Percentiles rank a stretch among this genome's conserved stretches.
Conservation (phyloP, 2,888 invertebrate species). For the Aspidiotus rigidus region DNA sequence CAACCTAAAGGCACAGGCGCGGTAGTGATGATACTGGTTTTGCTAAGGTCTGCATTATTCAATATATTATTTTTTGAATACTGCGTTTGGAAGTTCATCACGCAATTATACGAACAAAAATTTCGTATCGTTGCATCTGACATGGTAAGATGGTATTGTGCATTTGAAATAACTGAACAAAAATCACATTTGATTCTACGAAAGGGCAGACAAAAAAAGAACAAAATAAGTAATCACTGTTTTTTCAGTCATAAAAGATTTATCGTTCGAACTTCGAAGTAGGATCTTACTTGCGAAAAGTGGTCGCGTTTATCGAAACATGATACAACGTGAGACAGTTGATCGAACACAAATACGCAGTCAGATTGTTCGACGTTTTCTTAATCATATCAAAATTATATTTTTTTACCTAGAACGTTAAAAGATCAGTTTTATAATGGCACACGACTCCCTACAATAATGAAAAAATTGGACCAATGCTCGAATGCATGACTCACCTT, state of each 20-base stretch:
- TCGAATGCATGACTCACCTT: conserved; percentile 46
- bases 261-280: conserved; percentile 10
- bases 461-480: too few relatives aligned
- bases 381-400: conserved; percentile 94
- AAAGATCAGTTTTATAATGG: not conserved
- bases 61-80: conserved; percentile 43
- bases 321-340: conserved; percentile 77
- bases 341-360: conserved; percentile 69
- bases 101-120: conserved; percentile 74
- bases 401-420: conserved; percentile 60
- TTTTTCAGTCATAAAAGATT: conserved; percentile 45
- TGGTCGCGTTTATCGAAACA: conserved; percentile 39
- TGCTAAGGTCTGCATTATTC: conserved; percentile 9
- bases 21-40: conserved; percentile 9
- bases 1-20: conserved; percentile 23
- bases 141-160: conserved; percentile 75
- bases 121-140: conserved; percentile 73
- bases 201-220: conserved; percentile 10
- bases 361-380: conserved; percentile 53
- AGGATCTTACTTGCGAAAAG: conserved; percentile 21
- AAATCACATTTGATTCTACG: conserved; percentile 62
- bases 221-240: not conserved
- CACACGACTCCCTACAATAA: not conserved
- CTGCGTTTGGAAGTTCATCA: conserved; percentile 63
- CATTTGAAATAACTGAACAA: conserved; percentile 58